A percentile compares a stretch with the other conserved stretches of the same genome.
phyloP scores from a whole-genome alignment of 2,797 vertebrate species.

The Anguilla anguilla region DNA sequence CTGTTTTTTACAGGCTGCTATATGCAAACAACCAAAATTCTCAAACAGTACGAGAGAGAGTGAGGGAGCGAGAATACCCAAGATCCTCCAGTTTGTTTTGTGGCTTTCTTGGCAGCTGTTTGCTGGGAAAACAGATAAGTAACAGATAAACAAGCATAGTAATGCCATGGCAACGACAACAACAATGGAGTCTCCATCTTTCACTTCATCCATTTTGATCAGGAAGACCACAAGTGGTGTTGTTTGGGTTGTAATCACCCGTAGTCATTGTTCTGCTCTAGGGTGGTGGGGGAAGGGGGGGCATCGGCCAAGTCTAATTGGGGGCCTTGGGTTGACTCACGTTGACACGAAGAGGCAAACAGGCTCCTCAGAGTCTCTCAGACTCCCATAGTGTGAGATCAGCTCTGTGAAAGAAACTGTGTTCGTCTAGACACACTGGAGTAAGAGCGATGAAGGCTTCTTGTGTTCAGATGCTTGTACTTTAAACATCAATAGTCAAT shows the following conservation, averaged over 20 bases:
- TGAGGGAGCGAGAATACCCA: not conserved
- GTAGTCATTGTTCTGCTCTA: slow-evolving; percentile 40
- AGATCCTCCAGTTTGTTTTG: slow-evolving; percentile 21
- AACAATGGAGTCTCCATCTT: slow-evolving; percentile 31
- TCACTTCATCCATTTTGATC: not conserved
- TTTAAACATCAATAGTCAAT: not conserved
- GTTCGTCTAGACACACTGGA: not conserved
- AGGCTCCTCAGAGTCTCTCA: not conserved
- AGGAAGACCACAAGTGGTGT: slow-evolving; percentile 10
- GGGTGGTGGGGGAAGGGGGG: not conserved
- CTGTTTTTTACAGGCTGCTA: not conserved
- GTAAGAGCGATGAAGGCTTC: not conserved
- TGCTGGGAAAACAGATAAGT: slow-evolving; percentile 56
- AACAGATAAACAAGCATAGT: slow-evolving; percentile 54
- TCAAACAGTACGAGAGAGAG: not conserved
- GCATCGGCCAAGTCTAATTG: slow-evolving; percentile 14
- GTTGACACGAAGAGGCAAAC: not conserved
- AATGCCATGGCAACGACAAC: slow-evolving; percentile 44
- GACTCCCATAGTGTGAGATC: not conserved
- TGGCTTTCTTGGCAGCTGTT: slow-evolving; percentile 48
- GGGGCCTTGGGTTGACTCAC: not conserved
- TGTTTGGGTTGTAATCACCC: slow-evolving; percentile 43
- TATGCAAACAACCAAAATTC: not conserved
- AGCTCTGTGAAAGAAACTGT: not conserved
- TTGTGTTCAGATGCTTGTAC: not conserved